phyloP scores from a whole-genome alignment of 2,113 vertebrate genomes.

The Halichoeres trimaculatus region DNA sequence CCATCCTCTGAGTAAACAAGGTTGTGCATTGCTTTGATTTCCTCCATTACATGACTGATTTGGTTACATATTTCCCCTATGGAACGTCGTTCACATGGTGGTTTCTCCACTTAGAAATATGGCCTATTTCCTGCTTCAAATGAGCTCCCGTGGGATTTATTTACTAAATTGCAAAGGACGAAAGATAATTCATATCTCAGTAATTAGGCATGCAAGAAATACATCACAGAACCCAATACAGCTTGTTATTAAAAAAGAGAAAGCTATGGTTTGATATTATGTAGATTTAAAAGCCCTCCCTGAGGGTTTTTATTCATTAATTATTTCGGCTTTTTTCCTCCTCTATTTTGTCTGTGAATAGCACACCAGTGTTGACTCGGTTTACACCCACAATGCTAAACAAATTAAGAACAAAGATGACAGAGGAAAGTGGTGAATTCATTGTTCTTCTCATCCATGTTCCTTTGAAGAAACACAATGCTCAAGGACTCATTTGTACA shows the following conservation, averaged over 20 bases:
- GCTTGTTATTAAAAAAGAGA: slow-evolving; percentile 80
- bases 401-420: slow-evolving; percentile 78
- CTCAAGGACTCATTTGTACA: slow-evolving; percentile 74
- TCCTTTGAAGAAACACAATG: slow-evolving; percentile 67
- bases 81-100: slow-evolving; percentile 65
- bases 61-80: slow-evolving; percentile 63
- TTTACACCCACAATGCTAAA: slow-evolving; percentile 66
- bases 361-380: slow-evolving; percentile 58
- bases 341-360: slow-evolving; percentile 71
- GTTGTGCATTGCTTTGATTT: slow-evolving; percentile 65
- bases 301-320: slow-evolving; percentile 76
- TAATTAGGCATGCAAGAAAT: slow-evolving; percentile 83
- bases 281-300: slow-evolving; percentile 81
- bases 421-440: slow-evolving; percentile 63
- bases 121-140: slow-evolving; percentile 82
- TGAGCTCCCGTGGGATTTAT: slow-evolving; percentile 80
- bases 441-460: slow-evolving; percentile 50
- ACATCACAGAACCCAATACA: slow-evolving; percentile 80
- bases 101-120: slow-evolving; percentile 76
- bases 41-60: slow-evolving; percentile 72
- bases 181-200: slow-evolving; percentile 78
- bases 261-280: slow-evolving; percentile 81
- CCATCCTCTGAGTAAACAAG: slow-evolving; percentile 66
- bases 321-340: slow-evolving; percentile 61
- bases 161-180: slow-evolving; percentile 81